Evolutionary conservation across 1,140 invertebrate species (phyloP), one percentile per base, ranked within the genome.

Genomic region (Micrasema minimum): DNA sequence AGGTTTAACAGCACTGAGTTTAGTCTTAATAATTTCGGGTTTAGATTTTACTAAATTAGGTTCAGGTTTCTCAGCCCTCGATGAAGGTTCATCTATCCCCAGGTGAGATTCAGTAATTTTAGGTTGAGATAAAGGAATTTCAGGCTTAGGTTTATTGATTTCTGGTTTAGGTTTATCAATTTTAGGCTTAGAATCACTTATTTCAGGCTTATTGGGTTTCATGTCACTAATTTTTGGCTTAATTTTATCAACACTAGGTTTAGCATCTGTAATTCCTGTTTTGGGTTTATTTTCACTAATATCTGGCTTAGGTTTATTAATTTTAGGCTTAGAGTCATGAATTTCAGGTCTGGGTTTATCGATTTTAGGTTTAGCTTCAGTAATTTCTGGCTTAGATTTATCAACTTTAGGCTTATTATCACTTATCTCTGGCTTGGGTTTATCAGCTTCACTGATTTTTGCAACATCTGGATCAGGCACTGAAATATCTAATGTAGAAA

Each of bases 341-440:
- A 57, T 57, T 38, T 37, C 16, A n/a, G 26, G 53, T 37, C 37
- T 57, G 1, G 14, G 5, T 2, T 14, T 57, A 14, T 37, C 31
- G 37, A 57, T 18, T 10, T 14, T 57, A 1, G 53, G 53, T 57
- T 57, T 57, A 11, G 9, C 11, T 3, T 45, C 0, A 50, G 0
- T 37, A 16, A 37, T 50, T 16, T 65, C 46, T 18, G 64, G 64
- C 38, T 66, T 51, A 14, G 22, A n/a, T 22, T 64, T 12, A 26
- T 16, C 20, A 31, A 46, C 26, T 14, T 26, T 14, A 7, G 22
- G 9, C 31, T 64, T 46, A 7, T 10, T 12, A 26, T 61, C 57
- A 23, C 16, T 18, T 18, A 31, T 48, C 1, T 64, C 10, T 64
- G 4, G 14, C 18, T 2, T n/a, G 14, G 26, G 12, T 14, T 14